Conservation (phyloP, 2,113 vertebrate genomes). For the Piprites chloris region DNA sequence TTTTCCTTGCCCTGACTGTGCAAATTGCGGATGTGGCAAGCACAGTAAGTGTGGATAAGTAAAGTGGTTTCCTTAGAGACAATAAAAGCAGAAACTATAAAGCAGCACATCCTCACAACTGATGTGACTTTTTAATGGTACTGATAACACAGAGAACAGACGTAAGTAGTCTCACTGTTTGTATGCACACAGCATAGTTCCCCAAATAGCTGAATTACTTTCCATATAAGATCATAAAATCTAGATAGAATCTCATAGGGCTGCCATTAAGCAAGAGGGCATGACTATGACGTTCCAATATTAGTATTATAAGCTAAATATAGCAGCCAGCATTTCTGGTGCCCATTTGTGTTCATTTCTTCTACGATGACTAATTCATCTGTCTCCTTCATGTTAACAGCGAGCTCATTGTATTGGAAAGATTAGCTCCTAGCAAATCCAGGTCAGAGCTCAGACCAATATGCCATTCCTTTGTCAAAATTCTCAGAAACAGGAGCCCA, state of each 20-base stretch:
- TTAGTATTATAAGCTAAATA: constrained; percentile 55
- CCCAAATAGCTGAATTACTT: constrained; percentile 49
- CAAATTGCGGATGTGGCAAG: not conserved
- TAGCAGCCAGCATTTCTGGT: not conserved
- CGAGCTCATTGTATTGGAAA: not conserved
- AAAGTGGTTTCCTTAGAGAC: constrained; percentile 60
- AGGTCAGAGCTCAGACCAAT: not conserved
- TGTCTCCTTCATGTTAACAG: not conserved
- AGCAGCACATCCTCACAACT: constrained; percentile 12
- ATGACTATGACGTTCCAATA: not conserved
- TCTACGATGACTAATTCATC: constrained; percentile 17
- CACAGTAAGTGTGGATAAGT: not conserved
- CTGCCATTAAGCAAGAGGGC: constrained; percentile 1
- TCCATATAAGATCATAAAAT: constrained; percentile 62
- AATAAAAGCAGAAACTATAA: constrained; percentile 48
- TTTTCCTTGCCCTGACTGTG: not conserved
- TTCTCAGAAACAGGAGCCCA: not conserved
- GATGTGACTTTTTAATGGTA: constrained; percentile 44
- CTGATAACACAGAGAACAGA: constrained; percentile 53
- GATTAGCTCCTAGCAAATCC: not conserved
- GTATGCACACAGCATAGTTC: not conserved
- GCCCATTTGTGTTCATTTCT: constrained; percentile 24
- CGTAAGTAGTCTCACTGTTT: constrained; percentile 47
- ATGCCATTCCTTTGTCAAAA: not conserved
- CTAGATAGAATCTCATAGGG: constrained; percentile 22